Conservation (phyloP, 2,797 vertebrate species). For the Ceryle rudis region DNA sequence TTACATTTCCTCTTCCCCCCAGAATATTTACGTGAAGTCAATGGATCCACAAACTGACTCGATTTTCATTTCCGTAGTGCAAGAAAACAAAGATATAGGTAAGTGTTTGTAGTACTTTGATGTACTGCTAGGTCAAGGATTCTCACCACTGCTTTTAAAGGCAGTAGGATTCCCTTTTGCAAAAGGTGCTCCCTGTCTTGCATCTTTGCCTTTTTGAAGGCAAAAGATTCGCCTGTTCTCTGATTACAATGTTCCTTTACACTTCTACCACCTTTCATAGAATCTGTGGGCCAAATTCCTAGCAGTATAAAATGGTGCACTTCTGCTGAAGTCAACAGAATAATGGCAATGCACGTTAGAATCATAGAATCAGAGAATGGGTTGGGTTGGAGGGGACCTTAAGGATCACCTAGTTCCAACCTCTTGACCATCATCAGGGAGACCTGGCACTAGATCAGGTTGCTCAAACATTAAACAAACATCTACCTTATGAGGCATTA, state of each 20-base stretch:
- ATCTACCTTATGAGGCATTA: not conserved
- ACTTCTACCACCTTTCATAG: not conserved
- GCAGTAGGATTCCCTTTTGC: not conserved
- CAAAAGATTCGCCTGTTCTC: not conserved
- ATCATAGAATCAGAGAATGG: not conserved
- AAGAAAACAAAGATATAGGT: fast-evolving
- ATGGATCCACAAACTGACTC: not conserved
- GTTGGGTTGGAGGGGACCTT: not conserved
- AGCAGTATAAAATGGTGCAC: not conserved
- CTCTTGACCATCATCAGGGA: no score
- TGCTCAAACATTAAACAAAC: not conserved
- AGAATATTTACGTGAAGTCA: not conserved
- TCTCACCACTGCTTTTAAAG: not conserved
- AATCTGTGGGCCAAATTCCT: not conserved
- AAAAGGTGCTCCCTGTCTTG: not conserved
- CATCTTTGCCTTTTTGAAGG: not conserved
- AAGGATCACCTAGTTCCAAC: not conserved
- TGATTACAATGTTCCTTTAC: not conserved
- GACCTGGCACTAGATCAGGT: not conserved
- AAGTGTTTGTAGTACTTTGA: not conserved
- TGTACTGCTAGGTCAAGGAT: not conserved
- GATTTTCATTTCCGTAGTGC: not conserved
- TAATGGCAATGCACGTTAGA: not conserved
- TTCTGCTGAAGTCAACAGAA: not conserved
- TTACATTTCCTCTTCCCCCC: not conserved